A percentile compares a stretch with the other conserved stretches of the same genome.
Evolutionary conservation across 2,797 vertebrate species (phyloP).

Genomic region (Bradypus variegatus): DNA sequence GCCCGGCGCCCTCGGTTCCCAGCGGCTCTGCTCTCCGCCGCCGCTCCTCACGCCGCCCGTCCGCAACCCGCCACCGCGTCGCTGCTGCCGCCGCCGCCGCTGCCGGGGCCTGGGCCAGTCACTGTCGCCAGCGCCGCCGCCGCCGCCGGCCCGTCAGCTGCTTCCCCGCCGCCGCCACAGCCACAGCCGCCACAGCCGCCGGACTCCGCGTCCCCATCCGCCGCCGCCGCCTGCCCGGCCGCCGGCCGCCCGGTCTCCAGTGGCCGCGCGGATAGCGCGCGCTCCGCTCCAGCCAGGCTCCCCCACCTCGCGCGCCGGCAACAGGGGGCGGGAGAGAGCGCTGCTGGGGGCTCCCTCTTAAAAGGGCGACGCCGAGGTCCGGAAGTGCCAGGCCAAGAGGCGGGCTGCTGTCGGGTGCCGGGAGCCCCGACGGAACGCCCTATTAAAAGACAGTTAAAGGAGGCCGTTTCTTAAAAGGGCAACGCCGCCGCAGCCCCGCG

Average conservation of each 20-base stretch:
- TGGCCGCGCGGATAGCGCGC: constrained; percentile 54
- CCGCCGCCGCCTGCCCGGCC: constrained; percentile 40
- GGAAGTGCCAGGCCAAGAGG: constrained; percentile 35
- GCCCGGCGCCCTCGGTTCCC: constrained; percentile 59
- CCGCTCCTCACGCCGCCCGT: constrained; percentile 52
- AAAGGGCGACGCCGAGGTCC: constrained; percentile 57
- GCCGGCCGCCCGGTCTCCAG: constrained; percentile 56
- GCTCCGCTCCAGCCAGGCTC: constrained; percentile 42
- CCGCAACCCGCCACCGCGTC: constrained; percentile 49
- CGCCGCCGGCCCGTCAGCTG: constrained; percentile 54
- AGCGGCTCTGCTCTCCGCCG: constrained; percentile 48
- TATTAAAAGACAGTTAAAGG: constrained; percentile 26
- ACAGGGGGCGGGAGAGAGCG: constrained; percentile 15
- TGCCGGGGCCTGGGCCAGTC: constrained; percentile 56
- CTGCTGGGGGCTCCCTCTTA: constrained; percentile 55
- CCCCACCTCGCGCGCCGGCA: constrained; percentile 55
- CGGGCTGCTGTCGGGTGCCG: constrained; percentile 4
- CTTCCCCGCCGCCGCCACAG: constrained; percentile 54
- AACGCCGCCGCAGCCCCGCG: background rate
- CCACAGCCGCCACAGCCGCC: constrained; percentile 47
- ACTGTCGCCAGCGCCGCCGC: constrained; percentile 50
- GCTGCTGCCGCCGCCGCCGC: constrained; percentile 53
- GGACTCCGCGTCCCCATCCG: constrained; percentile 57
- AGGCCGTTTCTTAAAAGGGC: constrained; percentile 58
- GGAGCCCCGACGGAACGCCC: background rate